Conservation (phyloP, 1,140 invertebrate species). For the Aleiodes sp. region DNA sequence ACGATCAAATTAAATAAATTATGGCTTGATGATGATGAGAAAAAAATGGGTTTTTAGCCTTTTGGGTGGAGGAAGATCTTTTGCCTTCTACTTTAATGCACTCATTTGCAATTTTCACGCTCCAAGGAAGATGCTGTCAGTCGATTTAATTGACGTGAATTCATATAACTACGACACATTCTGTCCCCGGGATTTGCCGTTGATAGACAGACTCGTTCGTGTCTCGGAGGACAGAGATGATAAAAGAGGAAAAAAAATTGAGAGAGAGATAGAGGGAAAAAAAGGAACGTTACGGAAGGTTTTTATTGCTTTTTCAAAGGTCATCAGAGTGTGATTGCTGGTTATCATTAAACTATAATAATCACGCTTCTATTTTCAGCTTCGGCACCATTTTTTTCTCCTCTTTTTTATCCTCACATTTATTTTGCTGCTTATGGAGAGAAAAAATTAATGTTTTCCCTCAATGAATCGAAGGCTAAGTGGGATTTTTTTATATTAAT, state of each 20-base stretch:
- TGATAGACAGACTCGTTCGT: conserved; percentile 29
- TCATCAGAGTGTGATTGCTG: conserved; percentile 40
- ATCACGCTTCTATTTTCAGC: conserved; percentile 21
- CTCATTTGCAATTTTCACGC: conserved; percentile 16
- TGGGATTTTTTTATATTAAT: not conserved
- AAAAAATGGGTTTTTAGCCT: not conserved
- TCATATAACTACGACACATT: not conserved
- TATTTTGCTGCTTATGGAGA: too few species aligned
- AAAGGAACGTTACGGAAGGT: conserved; percentile 10
- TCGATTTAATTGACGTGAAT: not conserved
- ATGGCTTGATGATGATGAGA: not conserved
- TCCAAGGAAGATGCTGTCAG: conserved; percentile 1
- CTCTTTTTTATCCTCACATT: not conserved
- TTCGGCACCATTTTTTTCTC: not conserved
- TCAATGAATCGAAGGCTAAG: too few species aligned
- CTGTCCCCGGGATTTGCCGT: not conserved
- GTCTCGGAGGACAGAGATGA: conserved; percentile 41
- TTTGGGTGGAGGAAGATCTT: too few species aligned
- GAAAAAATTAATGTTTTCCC: too few species aligned
- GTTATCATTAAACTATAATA: conserved; percentile 31
- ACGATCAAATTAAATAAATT: conserved; percentile 10
- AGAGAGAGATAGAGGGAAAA: conserved; percentile 17
- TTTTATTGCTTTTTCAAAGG: conserved; percentile 45
- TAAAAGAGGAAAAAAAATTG: too few species aligned
- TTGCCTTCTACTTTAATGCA: conserved; percentile 7